Conservation (phyloP, 1,140 invertebrate species). For the Diorhabda carinulata region DNA sequence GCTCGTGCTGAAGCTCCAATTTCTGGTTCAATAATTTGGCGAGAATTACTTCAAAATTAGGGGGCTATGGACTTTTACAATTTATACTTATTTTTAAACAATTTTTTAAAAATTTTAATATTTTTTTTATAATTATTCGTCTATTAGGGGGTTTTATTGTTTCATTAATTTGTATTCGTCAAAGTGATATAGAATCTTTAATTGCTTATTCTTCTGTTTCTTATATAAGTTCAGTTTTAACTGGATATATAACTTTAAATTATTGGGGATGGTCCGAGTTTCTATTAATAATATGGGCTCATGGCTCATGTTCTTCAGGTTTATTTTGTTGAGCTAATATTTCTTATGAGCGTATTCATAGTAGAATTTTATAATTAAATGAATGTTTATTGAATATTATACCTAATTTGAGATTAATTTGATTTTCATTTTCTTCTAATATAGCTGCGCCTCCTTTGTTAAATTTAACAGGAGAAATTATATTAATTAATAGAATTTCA, state of each 20-base stretch:
- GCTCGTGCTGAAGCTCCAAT: constrained; percentile 71
- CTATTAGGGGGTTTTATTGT: constrained; percentile 55
- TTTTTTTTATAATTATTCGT: constrained; percentile 52
- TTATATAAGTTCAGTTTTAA: constrained; percentile 56
- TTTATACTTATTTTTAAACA: constrained; percentile 48
- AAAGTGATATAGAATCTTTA: constrained; percentile 59
- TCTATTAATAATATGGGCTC: constrained; percentile 59
- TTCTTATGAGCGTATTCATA: constrained; percentile 54
- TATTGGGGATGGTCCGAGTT: constrained; percentile 50
- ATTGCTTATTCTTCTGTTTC: constrained; percentile 62
- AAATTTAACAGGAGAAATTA: constrained; percentile 56
- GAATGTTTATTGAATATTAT: constrained; percentile 50
- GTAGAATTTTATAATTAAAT: constrained; percentile 51
- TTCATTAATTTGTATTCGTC: constrained; percentile 58
- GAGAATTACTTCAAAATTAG: constrained; percentile 65
- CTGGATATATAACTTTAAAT: constrained; percentile 49
- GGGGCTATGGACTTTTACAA: constrained; percentile 60
- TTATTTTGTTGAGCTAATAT: constrained; percentile 67
- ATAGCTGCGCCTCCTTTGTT: constrained; percentile 49
- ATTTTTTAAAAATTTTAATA: constrained; percentile 48
- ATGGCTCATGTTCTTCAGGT: constrained; percentile 62
- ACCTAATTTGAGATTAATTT: constrained; percentile 53
- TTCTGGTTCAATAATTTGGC: constrained; percentile 66
- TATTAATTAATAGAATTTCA: constrained; percentile 56
- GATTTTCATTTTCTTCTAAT: constrained; percentile 55